Conservation (phyloP, 2,888 invertebrate genomes). For the Lydus trimaculatus region DNA sequence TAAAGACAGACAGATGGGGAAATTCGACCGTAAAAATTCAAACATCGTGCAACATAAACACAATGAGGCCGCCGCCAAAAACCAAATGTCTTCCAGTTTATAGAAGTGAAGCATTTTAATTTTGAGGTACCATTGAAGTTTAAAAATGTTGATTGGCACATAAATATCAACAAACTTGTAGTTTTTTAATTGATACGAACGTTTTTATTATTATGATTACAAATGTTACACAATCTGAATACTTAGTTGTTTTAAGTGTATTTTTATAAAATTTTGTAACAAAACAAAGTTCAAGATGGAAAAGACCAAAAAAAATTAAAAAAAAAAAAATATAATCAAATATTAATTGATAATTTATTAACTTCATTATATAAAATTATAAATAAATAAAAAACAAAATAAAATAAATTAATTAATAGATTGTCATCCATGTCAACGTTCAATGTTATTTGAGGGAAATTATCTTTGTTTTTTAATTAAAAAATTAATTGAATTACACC, state of each 20-base stretch:
- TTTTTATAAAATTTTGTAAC: neutral
- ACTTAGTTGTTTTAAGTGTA: neutral
- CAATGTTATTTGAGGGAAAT: constrained; percentile 9
- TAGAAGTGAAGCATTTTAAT: constrained; percentile 44
- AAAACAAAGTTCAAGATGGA: neutral
- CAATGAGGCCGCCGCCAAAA: constrained; percentile 4
- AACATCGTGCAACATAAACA: constrained; percentile 5
- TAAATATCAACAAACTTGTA: constrained; percentile 38
- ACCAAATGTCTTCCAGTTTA: constrained; percentile 8
- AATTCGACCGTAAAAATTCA: constrained; percentile 14
- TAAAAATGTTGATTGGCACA: constrained; percentile 55
- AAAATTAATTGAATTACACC: constrained; percentile 32
- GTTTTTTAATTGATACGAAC: constrained; percentile 8
- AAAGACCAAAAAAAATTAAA: neutral
- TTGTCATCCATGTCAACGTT: constrained; percentile 9
- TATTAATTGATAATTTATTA: constrained; percentile 8
- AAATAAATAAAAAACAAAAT: neutral
- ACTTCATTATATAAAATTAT: neutral
- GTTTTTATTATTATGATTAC: neutral
- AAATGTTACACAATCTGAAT: neutral
- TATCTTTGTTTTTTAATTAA: constrained; percentile 25
- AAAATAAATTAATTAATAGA: constrained; percentile 5
- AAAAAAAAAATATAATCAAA: neutral
- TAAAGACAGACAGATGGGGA: constrained; percentile 3
- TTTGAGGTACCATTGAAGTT: constrained; percentile 37